These are phyloP conservation scores for Delichon dasypus DNA, from an alignment of 2,797 vertebrate genomes.

Conservation along the genomic window DNA sequence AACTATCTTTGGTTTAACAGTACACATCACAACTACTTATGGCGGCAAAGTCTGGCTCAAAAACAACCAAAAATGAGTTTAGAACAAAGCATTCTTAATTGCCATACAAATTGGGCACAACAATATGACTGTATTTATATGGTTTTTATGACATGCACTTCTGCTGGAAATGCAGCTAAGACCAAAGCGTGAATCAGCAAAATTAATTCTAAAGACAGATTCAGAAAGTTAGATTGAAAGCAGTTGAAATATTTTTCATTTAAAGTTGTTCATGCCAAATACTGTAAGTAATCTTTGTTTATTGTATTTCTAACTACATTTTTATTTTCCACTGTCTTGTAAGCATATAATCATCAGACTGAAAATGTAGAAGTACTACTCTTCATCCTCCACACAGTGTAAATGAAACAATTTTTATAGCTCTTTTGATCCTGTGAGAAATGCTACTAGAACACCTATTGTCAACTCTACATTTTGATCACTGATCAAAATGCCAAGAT, in stretches of 20 bases:
- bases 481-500: neutral
- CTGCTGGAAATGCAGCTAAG: neutral
- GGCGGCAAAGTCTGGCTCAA: neutral
- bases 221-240: neutral
- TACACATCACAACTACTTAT: neutral
- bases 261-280: neutral
- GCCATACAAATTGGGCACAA: neutral
- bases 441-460: neutral
- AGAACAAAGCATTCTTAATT: neutral
- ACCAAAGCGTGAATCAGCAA: neutral
- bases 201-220: neutral
- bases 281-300: neutral
- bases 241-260: neutral
- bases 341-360: neutral
- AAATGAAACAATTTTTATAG: neutral
- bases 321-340: neutral
- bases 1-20: neutral
- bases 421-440: neutral
- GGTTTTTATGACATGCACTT: neutral
- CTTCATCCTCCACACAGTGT: neutral
- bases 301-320: neutral
- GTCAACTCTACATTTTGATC: neutral
- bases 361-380: neutral
- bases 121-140: neutral
- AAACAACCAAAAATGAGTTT: neutral